Percentiles rank a stretch among this genome's conserved stretches.
Evolutionary conservation across 2,797 vertebrate genomes (phyloP).

Genomic region (Mus minutoides): DNA sequence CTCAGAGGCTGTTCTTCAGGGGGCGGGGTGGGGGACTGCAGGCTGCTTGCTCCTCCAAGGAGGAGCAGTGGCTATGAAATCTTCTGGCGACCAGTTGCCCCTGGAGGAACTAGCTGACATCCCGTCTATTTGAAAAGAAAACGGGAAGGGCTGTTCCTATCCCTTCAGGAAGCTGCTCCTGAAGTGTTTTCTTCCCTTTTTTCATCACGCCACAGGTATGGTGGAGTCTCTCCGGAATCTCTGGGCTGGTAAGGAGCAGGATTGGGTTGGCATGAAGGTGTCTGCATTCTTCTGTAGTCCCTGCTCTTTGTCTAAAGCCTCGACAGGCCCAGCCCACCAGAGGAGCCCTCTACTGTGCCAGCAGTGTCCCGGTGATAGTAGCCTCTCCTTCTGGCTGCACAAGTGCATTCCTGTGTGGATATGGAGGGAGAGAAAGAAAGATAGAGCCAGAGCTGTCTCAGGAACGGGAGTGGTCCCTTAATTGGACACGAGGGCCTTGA

Average conservation of each 20-base stretch:
- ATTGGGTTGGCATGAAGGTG: neutral
- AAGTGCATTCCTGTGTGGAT: conserved; percentile 68
- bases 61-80: conserved; percentile 42
- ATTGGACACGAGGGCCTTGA: conserved; percentile 79
- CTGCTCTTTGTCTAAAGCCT: neutral
- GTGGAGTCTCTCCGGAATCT: neutral
- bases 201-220: conserved; percentile 4
- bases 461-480: conserved; percentile 80
- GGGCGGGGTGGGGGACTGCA: conserved; percentile 42
- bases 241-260: neutral
- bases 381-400: conserved; percentile 66
- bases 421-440: conserved; percentile 59
- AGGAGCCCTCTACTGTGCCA: conserved; percentile 39
- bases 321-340: neutral
- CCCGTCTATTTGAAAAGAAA: conserved; percentile 74
- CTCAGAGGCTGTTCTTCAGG: neutral
- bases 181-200: conserved; percentile 49
- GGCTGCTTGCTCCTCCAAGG: neutral
- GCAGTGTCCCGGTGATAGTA: conserved; percentile 56
- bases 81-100: conserved; percentile 42
- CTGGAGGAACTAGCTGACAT: conserved; percentile 71
- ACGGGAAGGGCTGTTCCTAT: conserved; percentile 72
- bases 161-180: neutral
- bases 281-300: neutral
- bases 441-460: conserved; percentile 51